These are phyloP conservation scores for Spinus pinus DNA, from an alignment of 2,797 vertebrate species.

Conservation along the genomic window DNA sequence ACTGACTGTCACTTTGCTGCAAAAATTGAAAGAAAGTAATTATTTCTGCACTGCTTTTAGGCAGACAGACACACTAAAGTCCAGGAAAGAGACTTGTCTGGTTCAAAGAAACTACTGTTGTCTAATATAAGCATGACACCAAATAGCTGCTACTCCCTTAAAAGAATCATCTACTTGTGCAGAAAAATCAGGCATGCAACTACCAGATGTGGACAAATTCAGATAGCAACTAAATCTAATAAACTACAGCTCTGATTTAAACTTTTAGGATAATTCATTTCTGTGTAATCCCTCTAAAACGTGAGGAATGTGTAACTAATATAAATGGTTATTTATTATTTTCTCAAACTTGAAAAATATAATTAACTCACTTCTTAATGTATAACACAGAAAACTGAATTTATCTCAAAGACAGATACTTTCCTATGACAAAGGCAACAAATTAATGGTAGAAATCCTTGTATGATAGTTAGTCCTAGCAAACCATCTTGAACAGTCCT, in stretches of 20 bases:
- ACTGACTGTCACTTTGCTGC: conserved; percentile 84
- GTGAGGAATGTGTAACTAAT: not conserved
- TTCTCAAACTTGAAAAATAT: not conserved
- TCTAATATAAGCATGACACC: not conserved
- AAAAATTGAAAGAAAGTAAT: conserved; percentile 10
- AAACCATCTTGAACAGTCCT: not conserved
- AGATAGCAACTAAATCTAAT: not conserved
- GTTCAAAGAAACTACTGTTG: not conserved
- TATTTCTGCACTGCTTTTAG: not conserved
- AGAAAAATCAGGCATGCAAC: not conserved
- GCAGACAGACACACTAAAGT: not conserved
- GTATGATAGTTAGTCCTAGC: not conserved
- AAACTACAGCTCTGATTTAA: not conserved
- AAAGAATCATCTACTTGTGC: not conserved
- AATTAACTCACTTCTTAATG: not conserved
- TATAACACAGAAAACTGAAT: not conserved
- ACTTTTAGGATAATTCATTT: not conserved
- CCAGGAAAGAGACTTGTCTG: not conserved
- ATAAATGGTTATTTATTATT: not conserved
- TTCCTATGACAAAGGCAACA: not conserved
- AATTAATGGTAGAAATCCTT: not conserved
- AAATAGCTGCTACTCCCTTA: not conserved
- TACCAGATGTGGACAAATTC: not conserved
- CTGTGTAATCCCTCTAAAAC: not conserved
- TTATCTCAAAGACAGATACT: not conserved